phyloP scores from a whole-genome alignment of 1,140 invertebrate genomes.

The Eumeta japonica region DNA sequence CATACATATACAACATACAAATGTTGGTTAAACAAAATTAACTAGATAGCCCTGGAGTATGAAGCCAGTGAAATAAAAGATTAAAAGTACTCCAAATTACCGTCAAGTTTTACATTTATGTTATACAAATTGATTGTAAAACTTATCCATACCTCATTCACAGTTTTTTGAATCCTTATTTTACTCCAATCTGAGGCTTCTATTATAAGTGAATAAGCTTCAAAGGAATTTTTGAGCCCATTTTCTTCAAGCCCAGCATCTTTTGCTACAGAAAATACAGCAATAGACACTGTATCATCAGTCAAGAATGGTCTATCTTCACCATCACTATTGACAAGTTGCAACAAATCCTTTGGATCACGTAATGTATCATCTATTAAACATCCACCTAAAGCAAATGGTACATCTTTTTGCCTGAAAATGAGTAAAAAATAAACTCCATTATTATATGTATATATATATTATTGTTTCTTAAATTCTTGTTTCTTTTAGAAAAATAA shows the following conservation, averaged over 20 bases:
- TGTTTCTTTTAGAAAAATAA: too few species aligned
- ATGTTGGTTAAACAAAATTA: too few species aligned
- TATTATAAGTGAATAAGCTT: constrained; percentile 40
- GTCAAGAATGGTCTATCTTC: constrained; percentile 24
- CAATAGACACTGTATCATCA: constrained; percentile 37
- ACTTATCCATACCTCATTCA: constrained; percentile 41
- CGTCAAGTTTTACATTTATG: too few species aligned
- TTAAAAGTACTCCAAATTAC: too few species aligned
- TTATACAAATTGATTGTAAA: too few species aligned
- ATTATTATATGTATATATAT: too few species aligned
- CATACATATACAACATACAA: too few species aligned
- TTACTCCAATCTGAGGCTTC: constrained; percentile 38
- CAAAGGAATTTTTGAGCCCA: constrained; percentile 26
- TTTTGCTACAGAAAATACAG: constrained; percentile 39
- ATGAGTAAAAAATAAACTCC: constrained; percentile 6
- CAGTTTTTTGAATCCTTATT: constrained; percentile 27
- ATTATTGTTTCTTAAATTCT: too few species aligned
- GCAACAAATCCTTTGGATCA: constrained; percentile 22
- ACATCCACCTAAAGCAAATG: constrained; percentile 48
- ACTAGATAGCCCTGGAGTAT: too few species aligned
- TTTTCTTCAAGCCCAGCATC: constrained; percentile 11
- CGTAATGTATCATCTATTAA: constrained; percentile 37
- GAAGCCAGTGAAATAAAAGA: too few species aligned
- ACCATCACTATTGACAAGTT: constrained; percentile 26
- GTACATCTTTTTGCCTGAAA: constrained; percentile 38